Base-by-base conservation (phyloP, 2,888 invertebrate species). In the Stenchaetothrips biformis region DNA sequence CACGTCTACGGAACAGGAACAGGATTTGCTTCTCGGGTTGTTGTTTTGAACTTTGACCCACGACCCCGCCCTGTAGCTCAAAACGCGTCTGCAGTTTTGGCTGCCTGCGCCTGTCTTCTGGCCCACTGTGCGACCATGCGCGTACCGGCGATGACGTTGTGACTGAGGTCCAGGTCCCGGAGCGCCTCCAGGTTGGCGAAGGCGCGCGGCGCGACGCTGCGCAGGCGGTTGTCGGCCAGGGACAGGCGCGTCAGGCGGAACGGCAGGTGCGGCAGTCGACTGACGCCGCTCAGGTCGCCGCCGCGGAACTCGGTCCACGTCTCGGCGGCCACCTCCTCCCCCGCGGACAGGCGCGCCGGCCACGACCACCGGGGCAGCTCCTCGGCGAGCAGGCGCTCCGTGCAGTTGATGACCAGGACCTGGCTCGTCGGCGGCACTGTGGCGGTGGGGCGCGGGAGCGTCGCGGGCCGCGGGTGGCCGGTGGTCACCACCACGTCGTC, bases 331-430 rank as follows among this genome's bases (percentile, higher is more conserved):
- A 74, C 67, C 67, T 8, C 67, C 67, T 74, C 67, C 25, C 67
- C 67, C 25, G 25, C 21, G 67, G 67, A 74, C 67, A 74, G 67
- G 9, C 67, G 67, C 21, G 67, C 67, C 9, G 67, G 67, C 67
- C 67, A 74, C 21, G 67, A 74, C 67, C 67, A 74, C 21, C 67
- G 67, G 9, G 67, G 67, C 67, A 74, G 67, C 25, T 74, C 67
- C 67, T 74, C 67, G 21, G 67, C 67, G 0, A 74, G 67, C 67
- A 74, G 67, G 9, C 67, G 67, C 25, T 21, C 21, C 67, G 67
- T 74, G 67, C 67, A 74, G 67, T 74, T 74, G 67, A 74, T 74
- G 67, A 74, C 67, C 3, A 74, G 67, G 21, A 74, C 67, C 67
- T 74, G 67, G 53, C 6, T 59, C 18, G 11, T 18, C 59, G 59